These are phyloP conservation scores for Tinamus major DNA, from an alignment of 2,797 vertebrate species.

Conservation along the genomic window DNA sequence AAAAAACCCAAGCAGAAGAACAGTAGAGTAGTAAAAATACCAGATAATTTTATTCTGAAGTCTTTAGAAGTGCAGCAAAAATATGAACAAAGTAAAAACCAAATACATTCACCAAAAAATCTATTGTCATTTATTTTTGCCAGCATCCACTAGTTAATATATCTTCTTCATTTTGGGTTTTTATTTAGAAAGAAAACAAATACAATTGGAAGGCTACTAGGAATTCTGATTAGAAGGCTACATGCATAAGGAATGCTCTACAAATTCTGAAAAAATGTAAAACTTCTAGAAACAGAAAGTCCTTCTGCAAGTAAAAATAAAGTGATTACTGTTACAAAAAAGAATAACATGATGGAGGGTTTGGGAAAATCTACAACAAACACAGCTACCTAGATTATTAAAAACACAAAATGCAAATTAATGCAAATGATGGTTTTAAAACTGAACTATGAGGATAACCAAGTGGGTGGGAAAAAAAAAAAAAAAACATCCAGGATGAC, in stretches of 20 bases:
- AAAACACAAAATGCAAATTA: constrained; percentile 65
- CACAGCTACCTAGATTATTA: constrained; percentile 48
- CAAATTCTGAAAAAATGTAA: constrained; percentile 40
- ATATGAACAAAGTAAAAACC: neutral
- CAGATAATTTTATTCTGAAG: neutral
- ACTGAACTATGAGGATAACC: constrained; percentile 70
- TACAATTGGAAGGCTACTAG: neutral
- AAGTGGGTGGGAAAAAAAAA: constrained; percentile 63
- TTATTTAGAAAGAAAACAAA: constrained; percentile 54
- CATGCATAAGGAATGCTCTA: constrained; percentile 64
- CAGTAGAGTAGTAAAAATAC: neutral
- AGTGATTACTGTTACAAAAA: constrained; percentile 18
- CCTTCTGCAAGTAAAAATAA: constrained; percentile 64
- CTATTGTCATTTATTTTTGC: neutral
- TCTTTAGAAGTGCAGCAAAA: neutral
- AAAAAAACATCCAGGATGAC: constrained; percentile 70
- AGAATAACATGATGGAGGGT: constrained; percentile 2
- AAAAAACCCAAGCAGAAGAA: constrained; percentile 71
- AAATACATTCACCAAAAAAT: neutral
- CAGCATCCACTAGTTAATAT: neutral
- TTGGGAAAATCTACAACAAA: constrained; percentile 41
- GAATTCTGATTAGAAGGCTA: constrained; percentile 20
- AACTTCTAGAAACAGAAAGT: constrained; percentile 33
- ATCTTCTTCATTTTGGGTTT: constrained; percentile 80
- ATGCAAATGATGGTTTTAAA: constrained; percentile 43